Conservation (phyloP, 2,888 invertebrate genomes). For the Megalurothrips usitatus region DNA sequence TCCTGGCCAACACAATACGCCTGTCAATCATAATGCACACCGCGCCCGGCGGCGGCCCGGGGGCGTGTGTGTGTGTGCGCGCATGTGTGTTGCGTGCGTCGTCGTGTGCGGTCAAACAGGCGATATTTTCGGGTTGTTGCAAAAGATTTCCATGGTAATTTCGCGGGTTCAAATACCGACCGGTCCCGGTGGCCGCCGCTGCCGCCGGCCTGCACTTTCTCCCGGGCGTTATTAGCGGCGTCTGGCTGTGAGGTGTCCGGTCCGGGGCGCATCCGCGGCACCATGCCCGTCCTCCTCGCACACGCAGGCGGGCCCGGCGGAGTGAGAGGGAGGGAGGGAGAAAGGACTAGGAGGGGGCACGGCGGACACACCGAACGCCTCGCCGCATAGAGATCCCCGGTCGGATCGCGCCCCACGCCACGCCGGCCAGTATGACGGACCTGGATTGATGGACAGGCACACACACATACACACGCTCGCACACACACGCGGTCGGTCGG, state of each 20-base stretch:
- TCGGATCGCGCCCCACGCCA: background rate
- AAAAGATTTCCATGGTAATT: too few species aligned
- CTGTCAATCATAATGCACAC: constrained; percentile 10
- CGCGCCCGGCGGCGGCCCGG: background rate
- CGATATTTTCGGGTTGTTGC: too few species aligned
- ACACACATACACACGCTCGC: background rate
- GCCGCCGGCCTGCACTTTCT: background rate
- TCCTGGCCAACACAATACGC: constrained; percentile 14
- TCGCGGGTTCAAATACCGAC: too few species aligned
- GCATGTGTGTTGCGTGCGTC: background rate
- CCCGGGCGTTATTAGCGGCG: constrained; percentile 10
- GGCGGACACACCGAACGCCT: background rate
- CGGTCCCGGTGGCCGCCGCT: too few species aligned
- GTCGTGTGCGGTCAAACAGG: background rate
- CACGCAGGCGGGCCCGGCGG: too few species aligned
- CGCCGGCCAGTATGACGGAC: background rate
- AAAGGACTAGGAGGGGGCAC: too few species aligned
- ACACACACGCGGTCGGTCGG: background rate
- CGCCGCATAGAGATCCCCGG: background rate
- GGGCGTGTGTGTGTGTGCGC: too few species aligned
- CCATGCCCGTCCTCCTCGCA: background rate
- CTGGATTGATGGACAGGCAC: constrained; percentile 2
- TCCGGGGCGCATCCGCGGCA: too few species aligned
- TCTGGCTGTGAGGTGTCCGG: background rate
- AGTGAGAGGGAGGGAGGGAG: too few species aligned